Evolutionary conservation across 2,888 invertebrate genomes (phyloP).

Genomic region (Temnothorax rugatulus): DNA sequence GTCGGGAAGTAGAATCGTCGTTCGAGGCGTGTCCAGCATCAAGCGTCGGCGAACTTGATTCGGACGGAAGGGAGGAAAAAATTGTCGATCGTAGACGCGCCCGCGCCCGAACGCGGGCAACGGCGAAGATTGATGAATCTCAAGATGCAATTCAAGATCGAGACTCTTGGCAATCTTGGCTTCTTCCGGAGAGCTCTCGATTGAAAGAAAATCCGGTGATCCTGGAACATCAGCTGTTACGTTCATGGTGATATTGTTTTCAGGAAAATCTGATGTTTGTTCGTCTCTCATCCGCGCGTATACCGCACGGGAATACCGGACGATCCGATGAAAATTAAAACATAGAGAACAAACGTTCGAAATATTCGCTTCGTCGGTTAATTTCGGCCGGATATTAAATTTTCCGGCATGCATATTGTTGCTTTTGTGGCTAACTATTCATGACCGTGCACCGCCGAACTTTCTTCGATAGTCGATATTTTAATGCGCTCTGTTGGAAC

Average conservation of each 20-base stretch:
- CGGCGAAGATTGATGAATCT: slow-evolving; percentile 44
- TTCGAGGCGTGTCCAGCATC: slow-evolving; percentile 14
- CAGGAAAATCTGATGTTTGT: neutral
- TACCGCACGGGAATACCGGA: too few relatives aligned
- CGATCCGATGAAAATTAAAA: slow-evolving; percentile 14
- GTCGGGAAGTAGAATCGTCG: slow-evolving; percentile 40
- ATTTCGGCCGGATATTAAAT: slow-evolving; percentile 56
- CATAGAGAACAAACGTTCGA: neutral
- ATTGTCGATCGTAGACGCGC: neutral
- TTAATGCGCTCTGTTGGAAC: slow-evolving; percentile 22
- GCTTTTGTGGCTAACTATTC: slow-evolving; percentile 35
- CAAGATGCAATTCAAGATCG: slow-evolving; percentile 10
- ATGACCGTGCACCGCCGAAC: slow-evolving; percentile 31
- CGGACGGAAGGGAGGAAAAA: neutral
- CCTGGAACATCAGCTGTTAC: neutral
- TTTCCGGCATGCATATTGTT: slow-evolving; percentile 24
- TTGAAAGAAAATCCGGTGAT: slow-evolving; percentile 11
- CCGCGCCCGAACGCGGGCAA: neutral
- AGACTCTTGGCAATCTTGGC: neutral
- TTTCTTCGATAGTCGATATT: slow-evolving; percentile 65
- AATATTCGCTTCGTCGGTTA: slow-evolving; percentile 26
- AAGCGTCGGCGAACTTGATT: slow-evolving; percentile 18
- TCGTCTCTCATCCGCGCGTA: neutral
- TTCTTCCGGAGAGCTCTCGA: neutral
- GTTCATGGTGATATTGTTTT: neutral